phyloP scores from a whole-genome alignment of 2,113 vertebrate genomes.

The western clawed frog (Xenopus tropicalis) region UCB_Xtro_10.0 CM004446.2:119683501-119684000 shows the following conservation, averaged over 20 bases:
- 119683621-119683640: constrained; percentile 81
- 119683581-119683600: too few relatives aligned
- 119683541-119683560: too few relatives aligned
- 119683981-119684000: constrained; percentile 90
- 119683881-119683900: constrained; percentile 81
- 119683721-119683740: constrained; percentile 91
- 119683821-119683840: constrained; percentile 91
- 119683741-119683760: constrained; percentile 77
- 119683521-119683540: too few relatives aligned
- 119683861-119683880: constrained; percentile 80
- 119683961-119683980: constrained; percentile 82
- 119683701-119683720: constrained; percentile 95
- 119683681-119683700: constrained; percentile 85
- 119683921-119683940: constrained; percentile 81
- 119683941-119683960: constrained; percentile 85
- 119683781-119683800: constrained; percentile 91
- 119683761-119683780: constrained; percentile 84
- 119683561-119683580: too few relatives aligned
- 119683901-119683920: constrained; percentile 89
- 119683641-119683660: constrained; percentile 88
- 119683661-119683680: constrained; percentile 84
- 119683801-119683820: constrained; percentile 80
- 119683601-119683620: not conserved
- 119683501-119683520: too few relatives aligned
- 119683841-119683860: constrained; percentile 80